Percentiles rank a stretch among this genome's conserved stretches.
These are phyloP conservation scores for Diaprepes abbreviatus DNA, from an alignment of 2,888 invertebrate species.

Conservation along the genomic window DNA sequence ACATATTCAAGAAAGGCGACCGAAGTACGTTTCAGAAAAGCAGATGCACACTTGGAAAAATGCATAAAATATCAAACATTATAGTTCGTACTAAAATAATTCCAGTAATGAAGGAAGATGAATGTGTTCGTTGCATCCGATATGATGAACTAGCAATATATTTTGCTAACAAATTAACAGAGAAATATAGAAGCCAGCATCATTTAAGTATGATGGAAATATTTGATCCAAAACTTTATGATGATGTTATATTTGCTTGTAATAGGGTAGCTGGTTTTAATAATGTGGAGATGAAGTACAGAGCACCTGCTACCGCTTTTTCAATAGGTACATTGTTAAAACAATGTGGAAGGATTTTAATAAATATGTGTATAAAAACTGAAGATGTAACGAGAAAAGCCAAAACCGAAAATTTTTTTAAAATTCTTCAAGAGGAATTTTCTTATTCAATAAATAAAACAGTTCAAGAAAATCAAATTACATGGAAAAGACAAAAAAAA, in stretches of 20 bases:
- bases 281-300: slow-evolving; percentile 16
- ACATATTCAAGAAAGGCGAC: too few relatives aligned
- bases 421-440: slow-evolving; percentile 37
- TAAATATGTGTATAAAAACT: slow-evolving; percentile 34
- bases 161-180: slow-evolving; percentile 31
- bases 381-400: slow-evolving; percentile 29
- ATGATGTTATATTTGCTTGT: slow-evolving; percentile 30
- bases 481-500: too few relatives aligned
- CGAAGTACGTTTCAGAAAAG: too few relatives aligned
- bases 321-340: slow-evolving; percentile 23
- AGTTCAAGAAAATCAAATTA: slow-evolving; percentile 32
- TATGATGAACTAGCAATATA: slow-evolving; percentile 35
- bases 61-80: too few relatives aligned
- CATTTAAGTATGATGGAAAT: slow-evolving; percentile 28
- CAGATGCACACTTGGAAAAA: too few relatives aligned
- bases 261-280: slow-evolving; percentile 28
- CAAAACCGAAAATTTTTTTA: slow-evolving; percentile 38
- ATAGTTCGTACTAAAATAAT: slow-evolving; percentile 21
- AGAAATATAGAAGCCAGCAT: slow-evolving; percentile 27
- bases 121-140: slow-evolving; percentile 12
- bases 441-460: slow-evolving; percentile 15
- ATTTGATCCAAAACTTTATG: slow-evolving; percentile 24
- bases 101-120: slow-evolving; percentile 30
- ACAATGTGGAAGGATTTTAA: slow-evolving; percentile 32
- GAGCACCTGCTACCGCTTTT: slow-evolving; percentile 38